A percentile compares a stretch with the other conserved stretches of the same genome.
These are phyloP conservation scores for Bombus superbus DNA, from an alignment of 1,140 invertebrate genomes.

Conservation along the genomic window DNA sequence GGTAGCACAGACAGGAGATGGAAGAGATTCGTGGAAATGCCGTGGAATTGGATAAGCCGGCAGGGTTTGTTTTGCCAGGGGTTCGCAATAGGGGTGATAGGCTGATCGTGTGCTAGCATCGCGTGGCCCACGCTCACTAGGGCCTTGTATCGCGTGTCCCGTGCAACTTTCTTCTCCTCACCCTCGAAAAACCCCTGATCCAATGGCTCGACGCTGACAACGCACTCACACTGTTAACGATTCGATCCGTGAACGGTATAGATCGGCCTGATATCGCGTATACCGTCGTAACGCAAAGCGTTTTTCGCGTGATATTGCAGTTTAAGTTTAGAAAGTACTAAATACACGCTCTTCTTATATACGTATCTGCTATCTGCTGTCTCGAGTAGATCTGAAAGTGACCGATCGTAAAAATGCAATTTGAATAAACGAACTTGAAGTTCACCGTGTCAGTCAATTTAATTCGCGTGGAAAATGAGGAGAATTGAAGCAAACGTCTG, in stretches of 20 bases:
- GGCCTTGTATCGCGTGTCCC: conserved; percentile 56
- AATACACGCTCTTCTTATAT: neutral
- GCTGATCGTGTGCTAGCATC: conserved; percentile 41
- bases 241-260: conserved; percentile 19
- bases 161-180: conserved; percentile 49
- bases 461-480: neutral
- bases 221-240: conserved; percentile 38
- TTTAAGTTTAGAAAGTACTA: neutral
- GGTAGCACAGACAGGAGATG: conserved; percentile 61
- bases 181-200: conserved; percentile 54
- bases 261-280: neutral
- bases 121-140: conserved; percentile 61
- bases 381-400: neutral
- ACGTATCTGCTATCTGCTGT: neutral
- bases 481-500: conserved; percentile 20
- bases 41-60: conserved; percentile 75
- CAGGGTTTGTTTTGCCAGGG: conserved; percentile 72
- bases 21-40: conserved; percentile 74
- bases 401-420: neutral
- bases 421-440: neutral
- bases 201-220: conserved; percentile 39
- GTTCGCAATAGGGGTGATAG: conserved; percentile 60
- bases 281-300: too few species aligned
- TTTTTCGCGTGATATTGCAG: neutral
- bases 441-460: neutral